phyloP scores from a whole-genome alignment of 2,797 vertebrate species.

The Alauda arvensis region DNA sequence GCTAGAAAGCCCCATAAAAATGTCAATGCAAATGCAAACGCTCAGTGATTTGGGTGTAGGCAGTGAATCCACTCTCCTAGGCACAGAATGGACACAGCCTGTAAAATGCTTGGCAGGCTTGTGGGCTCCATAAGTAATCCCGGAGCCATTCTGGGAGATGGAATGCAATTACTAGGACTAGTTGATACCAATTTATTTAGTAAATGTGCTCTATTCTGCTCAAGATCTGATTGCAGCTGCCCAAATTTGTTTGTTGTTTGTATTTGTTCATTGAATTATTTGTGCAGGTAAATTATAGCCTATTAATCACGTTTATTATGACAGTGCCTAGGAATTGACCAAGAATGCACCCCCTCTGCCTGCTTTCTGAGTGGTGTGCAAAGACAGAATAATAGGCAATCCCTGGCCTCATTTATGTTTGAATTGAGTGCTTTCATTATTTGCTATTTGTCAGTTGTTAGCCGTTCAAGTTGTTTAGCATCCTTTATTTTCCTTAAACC shows the following conservation, averaged over 20 bases:
- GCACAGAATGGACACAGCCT: constrained; percentile 17
- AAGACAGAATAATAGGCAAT: constrained; percentile 51
- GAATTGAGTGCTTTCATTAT: constrained; percentile 60
- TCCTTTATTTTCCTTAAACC: constrained; percentile 42
- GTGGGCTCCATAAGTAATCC: constrained; percentile 40
- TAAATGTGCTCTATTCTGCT: constrained; percentile 46
- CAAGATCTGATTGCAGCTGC: constrained; percentile 26
- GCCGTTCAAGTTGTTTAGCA: constrained; percentile 16
- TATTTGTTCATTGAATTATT: constrained; percentile 56
- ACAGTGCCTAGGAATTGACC: constrained; percentile 39
- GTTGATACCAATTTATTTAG: constrained; percentile 55
- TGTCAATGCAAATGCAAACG: constrained; percentile 8
- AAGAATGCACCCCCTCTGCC: constrained; percentile 17
- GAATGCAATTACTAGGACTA: constrained; percentile 49
- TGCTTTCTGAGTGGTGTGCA: constrained; percentile 40
- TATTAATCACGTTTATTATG: constrained; percentile 62
- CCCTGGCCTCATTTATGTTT: constrained; percentile 43
- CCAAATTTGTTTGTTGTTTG: constrained; percentile 52
- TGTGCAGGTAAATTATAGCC: constrained; percentile 57
- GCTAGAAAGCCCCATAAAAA: constrained; percentile 38
- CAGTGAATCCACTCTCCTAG: constrained; percentile 1
- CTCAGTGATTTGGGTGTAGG: constrained; percentile 34
- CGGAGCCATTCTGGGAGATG: constrained; percentile 36
- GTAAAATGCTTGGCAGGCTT: constrained; percentile 39
- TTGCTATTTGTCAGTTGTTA: constrained; percentile 52